These are phyloP conservation scores for Harmothoe impar DNA, from an alignment of 2,888 invertebrate genomes.

Conservation along the genomic window DNA sequence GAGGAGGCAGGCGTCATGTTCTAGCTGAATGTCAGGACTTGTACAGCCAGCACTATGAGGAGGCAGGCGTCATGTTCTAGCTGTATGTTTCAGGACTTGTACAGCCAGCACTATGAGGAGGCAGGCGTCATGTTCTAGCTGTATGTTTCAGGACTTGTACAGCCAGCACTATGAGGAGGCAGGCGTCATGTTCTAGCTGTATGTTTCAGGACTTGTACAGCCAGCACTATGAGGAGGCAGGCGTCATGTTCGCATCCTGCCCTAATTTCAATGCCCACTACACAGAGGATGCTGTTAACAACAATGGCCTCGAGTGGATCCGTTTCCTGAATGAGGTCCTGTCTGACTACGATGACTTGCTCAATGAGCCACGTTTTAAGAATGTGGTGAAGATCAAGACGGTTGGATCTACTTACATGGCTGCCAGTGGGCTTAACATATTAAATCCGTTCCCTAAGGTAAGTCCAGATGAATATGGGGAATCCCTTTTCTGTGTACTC, in stretches of 20 bases:
- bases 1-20: no score
- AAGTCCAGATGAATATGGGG: not conserved
- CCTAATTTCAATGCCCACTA: conserved; percentile 97
- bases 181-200: no score
- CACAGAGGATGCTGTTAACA: conserved; percentile 94
- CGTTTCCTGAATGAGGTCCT: conserved; percentile 94
- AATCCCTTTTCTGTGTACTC: not conserved
- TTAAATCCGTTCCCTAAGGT: conserved; percentile 36
- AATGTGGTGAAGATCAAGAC: conserved; percentile 90
- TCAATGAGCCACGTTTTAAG: conserved; percentile 91
- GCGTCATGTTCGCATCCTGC: conserved; percentile 94
- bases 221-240: conserved; percentile 94
- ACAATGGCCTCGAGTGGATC: conserved; percentile 94
- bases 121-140: no score
- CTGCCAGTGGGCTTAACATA: conserved; percentile 87
- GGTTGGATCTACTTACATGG: conserved; percentile 95
- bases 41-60: no score
- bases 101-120: no score
- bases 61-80: no score
- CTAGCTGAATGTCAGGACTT: no score
- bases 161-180: no score
- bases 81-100: no score
- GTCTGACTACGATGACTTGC: conserved; percentile 94
- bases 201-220: conserved; percentile 91
- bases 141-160: no score